Percentiles rank a stretch among this genome's conserved stretches.
Conservation (phyloP, 1,140 invertebrate genomes). For the Papilio machaon region DNA sequence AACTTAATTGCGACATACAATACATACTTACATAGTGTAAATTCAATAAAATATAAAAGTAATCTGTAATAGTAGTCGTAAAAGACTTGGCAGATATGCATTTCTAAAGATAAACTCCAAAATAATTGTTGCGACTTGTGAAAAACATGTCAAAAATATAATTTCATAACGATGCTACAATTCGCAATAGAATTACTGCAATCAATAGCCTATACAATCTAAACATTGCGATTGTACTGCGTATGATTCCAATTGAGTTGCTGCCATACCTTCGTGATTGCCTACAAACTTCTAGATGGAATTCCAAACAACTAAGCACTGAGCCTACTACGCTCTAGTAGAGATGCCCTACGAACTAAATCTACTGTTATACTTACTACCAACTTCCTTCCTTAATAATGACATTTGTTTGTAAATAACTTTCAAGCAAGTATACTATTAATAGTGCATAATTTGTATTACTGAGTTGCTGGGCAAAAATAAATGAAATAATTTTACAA, state of each 20-base stretch:
- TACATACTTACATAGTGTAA: too few relatives aligned
- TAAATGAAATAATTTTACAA: background rate
- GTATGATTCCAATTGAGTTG: slow-evolving; percentile 5
- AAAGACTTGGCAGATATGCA: too few relatives aligned
- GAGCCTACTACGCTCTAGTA: background rate
- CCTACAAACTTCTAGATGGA: background rate
- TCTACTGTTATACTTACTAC: background rate
- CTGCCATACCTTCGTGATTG: slow-evolving; percentile 3
- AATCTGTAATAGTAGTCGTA: too few relatives aligned
- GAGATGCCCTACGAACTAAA: background rate
- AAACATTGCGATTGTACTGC: background rate
- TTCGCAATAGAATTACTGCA: background rate
- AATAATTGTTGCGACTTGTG: background rate
- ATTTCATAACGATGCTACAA: background rate
- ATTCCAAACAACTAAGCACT: background rate
- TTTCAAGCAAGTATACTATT: background rate
- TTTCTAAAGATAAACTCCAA: background rate
- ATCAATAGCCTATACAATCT: background rate
- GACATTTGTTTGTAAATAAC: background rate
- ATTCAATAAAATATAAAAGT: too few relatives aligned
- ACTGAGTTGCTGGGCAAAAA: background rate
- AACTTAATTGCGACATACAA: too few relatives aligned
- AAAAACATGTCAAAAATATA: background rate
- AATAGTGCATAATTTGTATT: background rate
- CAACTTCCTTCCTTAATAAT: background rate